A percentile compares a stretch with the other conserved stretches of the same genome.
Evolutionary conservation across 2,113 vertebrate genomes (phyloP).

Genomic region (Egretta garzetta): DNA sequence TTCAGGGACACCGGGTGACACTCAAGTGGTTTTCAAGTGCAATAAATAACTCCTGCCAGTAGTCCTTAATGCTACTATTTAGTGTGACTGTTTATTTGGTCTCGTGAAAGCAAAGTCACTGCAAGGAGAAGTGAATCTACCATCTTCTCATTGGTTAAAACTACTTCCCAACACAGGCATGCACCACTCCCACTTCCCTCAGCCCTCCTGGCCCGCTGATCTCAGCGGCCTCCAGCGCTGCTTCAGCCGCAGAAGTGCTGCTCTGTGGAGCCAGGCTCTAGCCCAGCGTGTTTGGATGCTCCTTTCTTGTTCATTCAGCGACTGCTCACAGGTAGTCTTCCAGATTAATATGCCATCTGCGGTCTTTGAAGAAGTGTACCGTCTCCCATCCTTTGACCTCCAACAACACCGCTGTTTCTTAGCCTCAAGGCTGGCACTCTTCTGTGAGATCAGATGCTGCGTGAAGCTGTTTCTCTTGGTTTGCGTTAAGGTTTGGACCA

Average conservation of each 20-base stretch:
- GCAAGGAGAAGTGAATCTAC: background rate
- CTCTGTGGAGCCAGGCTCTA: background rate
- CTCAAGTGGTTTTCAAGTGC: conserved; percentile 27
- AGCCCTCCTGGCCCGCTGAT: background rate
- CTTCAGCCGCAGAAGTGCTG: background rate
- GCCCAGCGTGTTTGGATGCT: background rate
- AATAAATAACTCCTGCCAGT: background rate
- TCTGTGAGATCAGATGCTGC: background rate
- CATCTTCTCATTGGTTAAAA: background rate
- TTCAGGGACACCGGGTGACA: background rate
- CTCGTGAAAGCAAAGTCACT: background rate
- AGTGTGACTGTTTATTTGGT: background rate
- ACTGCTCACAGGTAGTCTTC: background rate
- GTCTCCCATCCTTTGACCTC: background rate
- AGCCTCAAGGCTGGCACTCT: background rate
- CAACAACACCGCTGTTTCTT: background rate
- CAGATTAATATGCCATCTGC: accelerated
- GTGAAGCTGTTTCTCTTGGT: background rate
- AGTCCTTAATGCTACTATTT: background rate
- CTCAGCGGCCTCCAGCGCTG: background rate
- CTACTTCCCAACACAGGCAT: background rate
- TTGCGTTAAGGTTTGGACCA: background rate
- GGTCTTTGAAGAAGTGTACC: background rate
- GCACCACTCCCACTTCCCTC: background rate
- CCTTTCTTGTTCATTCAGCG: background rate